Percentiles rank a stretch among this genome's conserved stretches.
Evolutionary conservation across 53 echinoderm and acorn worm species (phyloP).

Genomic region (Zoroaster sp.): DNA sequence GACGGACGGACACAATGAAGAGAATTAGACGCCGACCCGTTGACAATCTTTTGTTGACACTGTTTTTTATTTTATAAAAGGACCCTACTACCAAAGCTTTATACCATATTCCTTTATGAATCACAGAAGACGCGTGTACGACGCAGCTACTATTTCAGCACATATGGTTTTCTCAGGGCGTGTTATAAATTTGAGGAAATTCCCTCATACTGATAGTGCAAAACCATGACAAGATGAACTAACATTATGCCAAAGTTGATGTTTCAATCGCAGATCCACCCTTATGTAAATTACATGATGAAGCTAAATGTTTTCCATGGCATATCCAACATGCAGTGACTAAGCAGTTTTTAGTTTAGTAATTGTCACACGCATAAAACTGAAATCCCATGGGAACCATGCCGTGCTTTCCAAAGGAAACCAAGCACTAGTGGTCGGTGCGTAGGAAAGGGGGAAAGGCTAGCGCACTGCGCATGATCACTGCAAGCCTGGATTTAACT

Average conservation of each 20-base stretch:
- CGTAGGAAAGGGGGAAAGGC: too few species aligned
- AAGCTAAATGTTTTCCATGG: neutral
- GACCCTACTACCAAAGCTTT: too few species aligned
- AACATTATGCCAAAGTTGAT: neutral
- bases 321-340: neutral
- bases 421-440: neutral
- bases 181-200: neutral
- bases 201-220: neutral
- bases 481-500: too few species aligned
- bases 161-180: neutral
- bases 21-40: too few species aligned
- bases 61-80: too few species aligned
- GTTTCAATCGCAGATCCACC: neutral
- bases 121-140: too few species aligned
- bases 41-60: too few species aligned
- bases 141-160: too few species aligned
- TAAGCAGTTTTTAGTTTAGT: neutral
- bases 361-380: neutral
- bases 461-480: too few species aligned
- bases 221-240: neutral
- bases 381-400: neutral
- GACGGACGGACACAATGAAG: too few species aligned
- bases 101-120: too few species aligned
- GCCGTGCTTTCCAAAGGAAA: neutral
- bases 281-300: too few species aligned